Percentiles rank a stretch among this genome's conserved stretches.
Conservation (phyloP, 2,888 invertebrate genomes). For the Pterostichus madidus region DNA sequence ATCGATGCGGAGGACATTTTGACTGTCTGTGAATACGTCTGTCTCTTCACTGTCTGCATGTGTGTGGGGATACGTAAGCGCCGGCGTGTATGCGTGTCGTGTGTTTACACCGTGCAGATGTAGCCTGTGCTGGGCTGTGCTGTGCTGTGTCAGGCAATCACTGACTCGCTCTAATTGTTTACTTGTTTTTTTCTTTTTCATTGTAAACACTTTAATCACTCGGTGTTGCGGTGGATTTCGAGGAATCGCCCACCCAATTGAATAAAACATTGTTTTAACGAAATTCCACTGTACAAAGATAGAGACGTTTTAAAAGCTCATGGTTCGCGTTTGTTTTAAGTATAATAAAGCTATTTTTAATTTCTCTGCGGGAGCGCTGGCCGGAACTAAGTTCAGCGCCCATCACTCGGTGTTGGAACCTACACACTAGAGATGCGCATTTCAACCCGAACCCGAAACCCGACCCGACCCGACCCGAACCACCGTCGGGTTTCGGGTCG, state of each 20-base stretch:
- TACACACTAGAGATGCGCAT: too few species aligned
- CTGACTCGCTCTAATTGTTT: constrained; percentile 76
- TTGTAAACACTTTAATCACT: constrained; percentile 64
- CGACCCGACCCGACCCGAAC: too few species aligned
- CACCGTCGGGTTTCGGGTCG: too few species aligned
- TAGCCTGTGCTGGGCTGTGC: neutral
- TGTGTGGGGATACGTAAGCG: constrained; percentile 65
- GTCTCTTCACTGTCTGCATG: constrained; percentile 71
- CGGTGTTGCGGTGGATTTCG: constrained; percentile 35
- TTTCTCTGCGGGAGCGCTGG: neutral
- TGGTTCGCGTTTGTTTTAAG: neutral
- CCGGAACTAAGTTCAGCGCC: neutral
- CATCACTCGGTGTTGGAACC: neutral
- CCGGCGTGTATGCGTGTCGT: constrained; percentile 67
- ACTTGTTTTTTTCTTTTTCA: constrained; percentile 68
- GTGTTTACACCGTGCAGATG: constrained; percentile 65
- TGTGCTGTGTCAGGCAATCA: constrained; percentile 71
- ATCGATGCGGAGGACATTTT: constrained; percentile 76
- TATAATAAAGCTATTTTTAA: constrained; percentile 18
- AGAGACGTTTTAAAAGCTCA: neutral
- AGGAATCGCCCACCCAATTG: constrained; percentile 37
- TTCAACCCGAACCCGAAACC: too few species aligned
- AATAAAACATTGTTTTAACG: neutral
- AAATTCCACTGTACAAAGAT: neutral
- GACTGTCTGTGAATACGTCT: constrained; percentile 76